These are phyloP conservation scores for Siphamia tubifer DNA, from an alignment of 2,113 vertebrate genomes.

Conservation along the genomic window DNA sequence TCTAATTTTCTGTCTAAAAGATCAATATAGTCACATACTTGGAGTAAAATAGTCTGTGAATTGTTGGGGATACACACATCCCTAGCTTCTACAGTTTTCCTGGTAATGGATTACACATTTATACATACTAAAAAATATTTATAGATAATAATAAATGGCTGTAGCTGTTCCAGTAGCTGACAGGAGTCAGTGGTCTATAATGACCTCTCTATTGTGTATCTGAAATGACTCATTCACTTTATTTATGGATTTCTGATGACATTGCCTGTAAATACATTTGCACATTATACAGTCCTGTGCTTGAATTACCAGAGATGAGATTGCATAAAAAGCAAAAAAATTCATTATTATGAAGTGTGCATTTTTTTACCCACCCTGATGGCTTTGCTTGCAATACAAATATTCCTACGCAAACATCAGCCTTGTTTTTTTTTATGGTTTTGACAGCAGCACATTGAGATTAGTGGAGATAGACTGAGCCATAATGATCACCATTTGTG, in stretches of 20 bases:
- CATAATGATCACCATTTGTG: constrained; percentile 38
- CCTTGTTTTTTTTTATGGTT: neutral
- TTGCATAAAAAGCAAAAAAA: constrained; percentile 30
- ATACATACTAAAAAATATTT: constrained; percentile 49
- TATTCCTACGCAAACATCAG: neutral
- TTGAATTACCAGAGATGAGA: constrained; percentile 38
- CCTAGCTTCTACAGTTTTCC: constrained; percentile 8
- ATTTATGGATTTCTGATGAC: constrained; percentile 64
- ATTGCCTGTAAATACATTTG: constrained; percentile 46
- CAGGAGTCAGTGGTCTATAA: constrained; percentile 53
- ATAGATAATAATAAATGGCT: constrained; percentile 47
- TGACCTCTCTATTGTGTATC: constrained; percentile 47
- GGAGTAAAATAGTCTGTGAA: constrained; percentile 6
- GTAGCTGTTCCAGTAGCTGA: constrained; percentile 16
- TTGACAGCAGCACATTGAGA: neutral
- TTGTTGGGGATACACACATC: constrained; percentile 9
- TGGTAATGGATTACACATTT: constrained; percentile 37
- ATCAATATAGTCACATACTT: constrained; percentile 43
- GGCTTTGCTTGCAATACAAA: neutral
- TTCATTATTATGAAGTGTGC: constrained; percentile 17
- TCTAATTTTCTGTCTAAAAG: constrained; percentile 41
- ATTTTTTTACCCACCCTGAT: neutral
- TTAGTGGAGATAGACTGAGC: constrained; percentile 24
- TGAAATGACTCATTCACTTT: constrained; percentile 64
- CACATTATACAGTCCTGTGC: constrained; percentile 23